Evolutionary conservation across 1,140 invertebrate species (phyloP).

Genomic region (Ceratina japonica): DNA sequence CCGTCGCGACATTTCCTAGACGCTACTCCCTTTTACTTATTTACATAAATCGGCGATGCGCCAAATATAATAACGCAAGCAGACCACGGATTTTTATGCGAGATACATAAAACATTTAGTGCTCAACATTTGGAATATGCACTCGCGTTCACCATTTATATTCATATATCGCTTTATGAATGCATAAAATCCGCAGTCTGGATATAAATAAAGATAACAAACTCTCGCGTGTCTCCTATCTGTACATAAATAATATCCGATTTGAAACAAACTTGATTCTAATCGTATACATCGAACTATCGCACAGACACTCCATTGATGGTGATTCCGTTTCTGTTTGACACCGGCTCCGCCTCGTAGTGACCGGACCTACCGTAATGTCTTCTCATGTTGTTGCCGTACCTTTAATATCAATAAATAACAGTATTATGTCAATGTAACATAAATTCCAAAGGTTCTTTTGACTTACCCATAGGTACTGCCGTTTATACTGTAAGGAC

Average conservation of each 20-base stretch:
- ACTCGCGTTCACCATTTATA: no score
- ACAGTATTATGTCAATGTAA: slow-evolving; percentile 42
- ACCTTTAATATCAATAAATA: slow-evolving; percentile 66
- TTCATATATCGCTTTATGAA: no score
- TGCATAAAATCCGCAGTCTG: no score
- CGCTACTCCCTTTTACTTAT: slow-evolving; percentile 45
- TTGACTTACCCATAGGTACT: slow-evolving; percentile 80
- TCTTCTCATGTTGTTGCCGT: slow-evolving; percentile 82
- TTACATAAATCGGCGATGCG: slow-evolving; percentile 55
- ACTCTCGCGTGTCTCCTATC: slow-evolving; percentile 24
- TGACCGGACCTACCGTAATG: slow-evolving; percentile 82
- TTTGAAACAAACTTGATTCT: slow-evolving; percentile 10
- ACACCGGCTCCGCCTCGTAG: slow-evolving; percentile 85
- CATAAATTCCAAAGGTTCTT: slow-evolving; percentile 23
- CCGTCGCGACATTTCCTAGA: background rate
- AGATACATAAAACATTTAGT: no score
- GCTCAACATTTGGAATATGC: no score
- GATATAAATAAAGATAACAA: slow-evolving; percentile 61
- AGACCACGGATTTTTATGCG: no score
- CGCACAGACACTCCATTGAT: slow-evolving; percentile 87
- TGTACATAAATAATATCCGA: slow-evolving; percentile 54
- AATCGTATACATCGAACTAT: slow-evolving; percentile 71
- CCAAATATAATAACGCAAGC: slow-evolving; percentile 22
- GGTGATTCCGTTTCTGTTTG: slow-evolving; percentile 83
- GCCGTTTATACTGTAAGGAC: slow-evolving; percentile 81